These are phyloP conservation scores for Corvus cornix DNA, from an alignment of 2,113 vertebrate genomes.

Conservation along the genomic window DNA sequence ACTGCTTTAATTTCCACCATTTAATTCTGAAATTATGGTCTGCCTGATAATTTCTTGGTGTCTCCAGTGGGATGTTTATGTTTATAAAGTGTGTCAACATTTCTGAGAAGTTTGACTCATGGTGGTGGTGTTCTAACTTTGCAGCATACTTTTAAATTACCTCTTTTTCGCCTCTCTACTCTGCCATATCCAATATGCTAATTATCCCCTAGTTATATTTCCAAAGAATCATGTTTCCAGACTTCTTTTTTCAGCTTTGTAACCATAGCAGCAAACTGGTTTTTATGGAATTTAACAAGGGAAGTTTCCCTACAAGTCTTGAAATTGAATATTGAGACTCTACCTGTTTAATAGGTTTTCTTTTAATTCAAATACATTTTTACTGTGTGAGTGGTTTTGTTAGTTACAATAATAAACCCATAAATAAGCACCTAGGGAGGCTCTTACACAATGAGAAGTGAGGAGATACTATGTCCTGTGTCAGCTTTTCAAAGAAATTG, in stretches of 20 bases:
- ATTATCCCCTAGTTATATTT: not conserved
- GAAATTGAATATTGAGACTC: not conserved
- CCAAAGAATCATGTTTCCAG: not conserved
- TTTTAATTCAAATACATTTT: conserved; percentile 34
- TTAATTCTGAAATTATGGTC: not conserved
- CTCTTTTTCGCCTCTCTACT: not conserved
- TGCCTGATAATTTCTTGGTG: not conserved
- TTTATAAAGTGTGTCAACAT: not conserved
- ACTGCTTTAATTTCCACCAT: not conserved
- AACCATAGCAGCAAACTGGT: conserved; percentile 1
- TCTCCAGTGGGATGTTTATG: not conserved
- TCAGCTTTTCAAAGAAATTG: not conserved
- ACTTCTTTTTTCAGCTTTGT: conserved; percentile 40
- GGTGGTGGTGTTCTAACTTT: not conserved
- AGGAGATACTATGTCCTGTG: not conserved
- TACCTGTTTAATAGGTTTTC: not conserved
- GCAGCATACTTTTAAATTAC: not conserved
- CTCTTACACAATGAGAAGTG: not conserved
- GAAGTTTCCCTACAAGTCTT: not conserved
- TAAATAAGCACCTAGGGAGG: conserved; percentile 1
- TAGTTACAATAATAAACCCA: not conserved
- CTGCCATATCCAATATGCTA: not conserved
- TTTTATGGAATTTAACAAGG: conserved; percentile 55
- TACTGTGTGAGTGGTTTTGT: not conserved
- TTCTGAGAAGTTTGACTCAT: not conserved